Evolutionary conservation across 2,113 vertebrate genomes (phyloP).

Genomic region (Nannobrachium achirus): DNA sequence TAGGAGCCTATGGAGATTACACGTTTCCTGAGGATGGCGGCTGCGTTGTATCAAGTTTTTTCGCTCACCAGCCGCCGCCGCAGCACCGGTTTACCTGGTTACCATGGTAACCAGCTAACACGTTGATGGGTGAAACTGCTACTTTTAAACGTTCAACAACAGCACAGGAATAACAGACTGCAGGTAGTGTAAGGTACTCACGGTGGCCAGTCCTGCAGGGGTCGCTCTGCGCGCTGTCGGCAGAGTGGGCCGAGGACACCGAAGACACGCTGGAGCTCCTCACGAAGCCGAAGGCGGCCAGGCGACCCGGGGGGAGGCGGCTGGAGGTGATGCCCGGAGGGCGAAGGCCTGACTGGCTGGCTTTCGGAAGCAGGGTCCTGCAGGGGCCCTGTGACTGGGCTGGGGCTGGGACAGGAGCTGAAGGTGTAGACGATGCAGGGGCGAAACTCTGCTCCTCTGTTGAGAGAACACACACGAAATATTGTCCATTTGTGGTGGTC

Average conservation of each 20-base stretch:
- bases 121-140: too few relatives aligned
- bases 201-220: conserved; percentile 83
- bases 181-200: conserved; percentile 83
- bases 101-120: too few relatives aligned
- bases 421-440: conserved; percentile 50
- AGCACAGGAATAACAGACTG: not conserved
- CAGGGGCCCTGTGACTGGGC: conserved; percentile 70
- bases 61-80: too few relatives aligned
- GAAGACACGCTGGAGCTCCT: conserved; percentile 93
- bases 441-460: conserved; percentile 61
- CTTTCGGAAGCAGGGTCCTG: conserved; percentile 89
- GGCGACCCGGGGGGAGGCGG: conserved; percentile 86
- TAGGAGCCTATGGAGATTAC: too few relatives aligned
- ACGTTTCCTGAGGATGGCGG: too few relatives aligned
- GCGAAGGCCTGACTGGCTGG: conserved; percentile 87
- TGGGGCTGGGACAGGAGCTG: conserved; percentile 63
- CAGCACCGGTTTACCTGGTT: too few relatives aligned
- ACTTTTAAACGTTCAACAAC: too few relatives aligned
- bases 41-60: too few relatives aligned
- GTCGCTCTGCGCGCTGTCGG: conserved; percentile 85
- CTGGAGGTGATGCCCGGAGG: conserved; percentile 91
- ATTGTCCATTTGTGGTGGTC: not conserved
- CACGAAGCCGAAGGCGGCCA: conserved; percentile 92
- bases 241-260: conserved; percentile 88
- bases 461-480: conserved; percentile 5